A percentile compares a stretch with the other conserved stretches of the same genome.
Conservation (phyloP, 2,797 vertebrate species). For the Mus minutoides region DNA sequence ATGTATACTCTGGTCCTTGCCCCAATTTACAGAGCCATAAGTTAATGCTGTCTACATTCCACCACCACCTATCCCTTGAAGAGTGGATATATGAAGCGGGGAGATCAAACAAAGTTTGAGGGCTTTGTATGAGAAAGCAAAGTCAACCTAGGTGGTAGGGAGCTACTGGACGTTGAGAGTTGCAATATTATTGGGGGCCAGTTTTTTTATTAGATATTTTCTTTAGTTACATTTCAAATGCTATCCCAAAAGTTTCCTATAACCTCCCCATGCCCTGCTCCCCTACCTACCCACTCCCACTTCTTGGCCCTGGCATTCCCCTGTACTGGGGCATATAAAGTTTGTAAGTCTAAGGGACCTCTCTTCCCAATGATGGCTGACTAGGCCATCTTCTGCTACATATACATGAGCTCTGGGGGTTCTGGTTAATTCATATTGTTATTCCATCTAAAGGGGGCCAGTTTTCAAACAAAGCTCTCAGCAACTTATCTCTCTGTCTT, state of each 20-base stretch:
- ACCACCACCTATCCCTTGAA: background rate
- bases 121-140: background rate
- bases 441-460: accelerated
- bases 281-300: too few relatives aligned
- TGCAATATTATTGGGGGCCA: accelerated
- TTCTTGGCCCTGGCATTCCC: too few relatives aligned
- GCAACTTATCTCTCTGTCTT: background rate
- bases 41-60: background rate
- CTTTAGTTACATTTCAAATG: too few relatives aligned
- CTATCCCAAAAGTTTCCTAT: too few relatives aligned
- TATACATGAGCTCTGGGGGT: too few relatives aligned
- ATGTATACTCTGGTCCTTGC: accelerated
- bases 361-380: too few relatives aligned
- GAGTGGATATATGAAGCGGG: background rate
- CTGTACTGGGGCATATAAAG: too few relatives aligned
- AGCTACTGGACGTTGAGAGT: background rate
- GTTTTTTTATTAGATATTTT: background rate
- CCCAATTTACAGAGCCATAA: background rate
- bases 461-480: background rate
- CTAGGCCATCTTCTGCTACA: too few relatives aligned
- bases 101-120: background rate
- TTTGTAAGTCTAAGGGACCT: too few relatives aligned
- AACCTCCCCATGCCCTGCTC: too few relatives aligned
- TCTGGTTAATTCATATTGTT: too few relatives aligned
- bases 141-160: accelerated